A percentile compares a stretch with the other conserved stretches of the same genome.
phyloP scores from a whole-genome alignment of 2,113 vertebrate species.

The Vulpes lagopus region DNA sequence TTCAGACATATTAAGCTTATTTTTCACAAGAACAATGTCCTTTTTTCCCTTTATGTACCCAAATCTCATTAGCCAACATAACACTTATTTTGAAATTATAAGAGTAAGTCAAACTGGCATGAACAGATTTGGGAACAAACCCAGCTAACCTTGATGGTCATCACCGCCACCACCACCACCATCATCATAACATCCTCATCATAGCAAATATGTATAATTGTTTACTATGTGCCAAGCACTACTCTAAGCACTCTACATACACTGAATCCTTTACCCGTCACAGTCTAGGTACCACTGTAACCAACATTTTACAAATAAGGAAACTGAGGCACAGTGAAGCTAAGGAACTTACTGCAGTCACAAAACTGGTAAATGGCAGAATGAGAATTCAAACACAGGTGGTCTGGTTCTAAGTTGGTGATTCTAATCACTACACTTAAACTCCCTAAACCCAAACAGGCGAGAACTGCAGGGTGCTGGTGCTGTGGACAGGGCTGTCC shows the following conservation, averaged over 20 bases:
- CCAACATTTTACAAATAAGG: not conserved
- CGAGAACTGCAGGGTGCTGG: too few species aligned
- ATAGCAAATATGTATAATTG: not conserved
- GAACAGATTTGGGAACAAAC: not conserved
- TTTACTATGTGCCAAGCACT: not conserved
- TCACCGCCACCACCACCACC: not conserved
- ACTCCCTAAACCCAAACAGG: not conserved
- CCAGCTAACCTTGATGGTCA: not conserved
- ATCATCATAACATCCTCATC: not conserved
- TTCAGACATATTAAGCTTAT: conserved; percentile 42
- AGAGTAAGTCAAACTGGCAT: not conserved
- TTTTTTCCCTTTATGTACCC: not conserved
- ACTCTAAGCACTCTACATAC: not conserved
- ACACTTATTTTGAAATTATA: not conserved
- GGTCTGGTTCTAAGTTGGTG: not conserved
- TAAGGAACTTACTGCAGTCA: not conserved
- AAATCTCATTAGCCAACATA: not conserved
- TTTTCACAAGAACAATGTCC: not conserved
- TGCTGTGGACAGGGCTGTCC: not conserved
- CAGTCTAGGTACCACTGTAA: not conserved
- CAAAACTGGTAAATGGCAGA: not conserved
- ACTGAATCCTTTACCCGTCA: not conserved
- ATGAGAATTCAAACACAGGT: not conserved
- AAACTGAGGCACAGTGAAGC: not conserved
- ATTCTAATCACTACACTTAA: not conserved